phyloP scores from a whole-genome alignment of 2,797 vertebrate species.

The Acanthornis magna region DNA sequence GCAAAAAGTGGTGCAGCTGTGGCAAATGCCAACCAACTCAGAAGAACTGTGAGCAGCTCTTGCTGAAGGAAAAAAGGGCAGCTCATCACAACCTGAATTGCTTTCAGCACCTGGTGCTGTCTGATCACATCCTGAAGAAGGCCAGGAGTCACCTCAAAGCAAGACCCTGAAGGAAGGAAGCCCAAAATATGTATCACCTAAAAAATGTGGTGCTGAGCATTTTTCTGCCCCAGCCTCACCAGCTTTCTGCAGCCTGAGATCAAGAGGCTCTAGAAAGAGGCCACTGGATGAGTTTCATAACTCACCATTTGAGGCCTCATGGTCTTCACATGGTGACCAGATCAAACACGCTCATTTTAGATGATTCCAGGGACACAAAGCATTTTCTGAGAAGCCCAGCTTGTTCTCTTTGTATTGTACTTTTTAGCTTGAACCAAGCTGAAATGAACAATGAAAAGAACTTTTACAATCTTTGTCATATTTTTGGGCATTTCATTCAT shows the following conservation, averaged over 20 bases:
- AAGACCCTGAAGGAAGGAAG: neutral
- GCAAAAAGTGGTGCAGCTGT: constrained; percentile 78
- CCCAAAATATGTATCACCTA: neutral
- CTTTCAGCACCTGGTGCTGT: constrained; percentile 76
- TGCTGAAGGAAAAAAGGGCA: constrained; percentile 68
- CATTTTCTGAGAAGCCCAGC: neutral
- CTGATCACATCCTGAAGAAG: neutral
- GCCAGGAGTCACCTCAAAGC: neutral
- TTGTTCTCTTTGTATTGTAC: neutral
- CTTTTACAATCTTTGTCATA: neutral
- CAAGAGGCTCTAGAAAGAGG: neutral
- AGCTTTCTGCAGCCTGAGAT: neutral
- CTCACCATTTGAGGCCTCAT: neutral
- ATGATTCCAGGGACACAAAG: neutral
- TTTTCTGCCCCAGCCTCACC: neutral
- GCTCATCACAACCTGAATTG: constrained; percentile 75
- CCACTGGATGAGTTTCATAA: neutral
- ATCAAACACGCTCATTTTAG: neutral
- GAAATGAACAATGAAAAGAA: neutral
- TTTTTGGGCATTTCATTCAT: neutral
- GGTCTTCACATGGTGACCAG: fast-evolving
- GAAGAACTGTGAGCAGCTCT: constrained; percentile 76
- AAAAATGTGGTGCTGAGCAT: neutral
- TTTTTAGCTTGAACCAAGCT: constrained; percentile 13
- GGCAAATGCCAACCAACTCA: constrained; percentile 39